Conservation (phyloP, 2,113 vertebrate genomes). For the Peromyscus californicus region DNA sequence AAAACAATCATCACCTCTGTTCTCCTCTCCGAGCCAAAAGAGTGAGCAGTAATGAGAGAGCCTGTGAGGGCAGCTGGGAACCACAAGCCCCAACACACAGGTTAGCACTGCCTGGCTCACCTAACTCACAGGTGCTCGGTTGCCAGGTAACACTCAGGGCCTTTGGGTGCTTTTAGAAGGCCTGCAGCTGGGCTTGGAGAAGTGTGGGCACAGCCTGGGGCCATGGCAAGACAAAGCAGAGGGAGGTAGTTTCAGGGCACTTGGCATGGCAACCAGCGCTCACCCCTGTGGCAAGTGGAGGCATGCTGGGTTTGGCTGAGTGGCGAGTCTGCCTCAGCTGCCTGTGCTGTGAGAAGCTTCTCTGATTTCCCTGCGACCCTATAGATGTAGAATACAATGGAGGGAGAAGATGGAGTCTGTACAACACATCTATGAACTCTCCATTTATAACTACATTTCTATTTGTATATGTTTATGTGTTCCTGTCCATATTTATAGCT, state of each 20-base stretch:
- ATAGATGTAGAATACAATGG: background rate
- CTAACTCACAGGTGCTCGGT: constrained; percentile 70
- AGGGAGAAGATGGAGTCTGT: background rate
- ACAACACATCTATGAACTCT: background rate
- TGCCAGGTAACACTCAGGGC: constrained; percentile 67
- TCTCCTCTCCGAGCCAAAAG: constrained; percentile 7
- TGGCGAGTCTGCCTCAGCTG: background rate
- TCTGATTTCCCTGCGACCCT: background rate
- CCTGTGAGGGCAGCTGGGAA: background rate
- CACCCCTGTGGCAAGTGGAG: constrained; percentile 56
- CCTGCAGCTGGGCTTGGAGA: constrained; percentile 47
- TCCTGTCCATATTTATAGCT: background rate
- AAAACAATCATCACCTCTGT: constrained; percentile 75
- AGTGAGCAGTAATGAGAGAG: constrained; percentile 43
- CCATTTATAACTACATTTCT: too few relatives aligned
- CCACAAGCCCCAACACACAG: constrained; percentile 52
- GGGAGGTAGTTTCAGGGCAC: constrained; percentile 65
- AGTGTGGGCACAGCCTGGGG: constrained; percentile 32
- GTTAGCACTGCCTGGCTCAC: constrained; percentile 67
- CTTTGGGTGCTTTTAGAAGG: constrained; percentile 54
- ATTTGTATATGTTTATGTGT: background rate
- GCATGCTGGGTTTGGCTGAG: constrained; percentile 43
- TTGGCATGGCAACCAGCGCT: constrained; percentile 8
- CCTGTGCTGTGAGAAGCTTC: background rate
- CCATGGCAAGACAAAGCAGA: background rate